Conservation (phyloP, 2,113 vertebrate species). For the Meriones unguiculatus region DNA sequence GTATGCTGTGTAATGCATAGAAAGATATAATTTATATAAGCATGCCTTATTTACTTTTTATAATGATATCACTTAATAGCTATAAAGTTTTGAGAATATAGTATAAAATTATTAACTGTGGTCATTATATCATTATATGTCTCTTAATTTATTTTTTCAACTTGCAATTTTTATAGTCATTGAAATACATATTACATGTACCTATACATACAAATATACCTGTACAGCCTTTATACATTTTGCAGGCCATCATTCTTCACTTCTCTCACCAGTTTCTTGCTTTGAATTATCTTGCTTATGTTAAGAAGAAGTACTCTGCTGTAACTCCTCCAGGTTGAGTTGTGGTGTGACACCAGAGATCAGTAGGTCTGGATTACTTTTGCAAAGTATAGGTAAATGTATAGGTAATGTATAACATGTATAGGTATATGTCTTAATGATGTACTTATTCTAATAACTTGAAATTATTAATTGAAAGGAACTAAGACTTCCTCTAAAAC, state of each 20-base stretch:
- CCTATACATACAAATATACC: neutral
- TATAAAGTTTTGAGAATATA: neutral
- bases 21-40: neutral
- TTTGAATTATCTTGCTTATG: neutral
- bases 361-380: neutral
- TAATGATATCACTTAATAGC: neutral
- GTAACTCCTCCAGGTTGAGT: neutral
- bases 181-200: neutral
- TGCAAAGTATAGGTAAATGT: neutral
- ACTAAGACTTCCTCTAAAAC: neutral
- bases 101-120: neutral
- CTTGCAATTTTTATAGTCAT: neutral
- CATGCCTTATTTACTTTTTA: neutral
- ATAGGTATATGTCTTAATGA: neutral
- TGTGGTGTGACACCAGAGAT: neutral
- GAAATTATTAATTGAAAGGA: neutral
- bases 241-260: neutral
- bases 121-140: neutral
- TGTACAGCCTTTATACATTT: neutral
- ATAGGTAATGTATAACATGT: no score
- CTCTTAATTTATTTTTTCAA: neutral
- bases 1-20: no score
- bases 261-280: neutral
- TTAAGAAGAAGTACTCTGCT: neutral
- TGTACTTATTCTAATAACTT: neutral